Base-by-base conservation (phyloP, 2,888 invertebrate species). In the Diarsia mendica region DNA sequence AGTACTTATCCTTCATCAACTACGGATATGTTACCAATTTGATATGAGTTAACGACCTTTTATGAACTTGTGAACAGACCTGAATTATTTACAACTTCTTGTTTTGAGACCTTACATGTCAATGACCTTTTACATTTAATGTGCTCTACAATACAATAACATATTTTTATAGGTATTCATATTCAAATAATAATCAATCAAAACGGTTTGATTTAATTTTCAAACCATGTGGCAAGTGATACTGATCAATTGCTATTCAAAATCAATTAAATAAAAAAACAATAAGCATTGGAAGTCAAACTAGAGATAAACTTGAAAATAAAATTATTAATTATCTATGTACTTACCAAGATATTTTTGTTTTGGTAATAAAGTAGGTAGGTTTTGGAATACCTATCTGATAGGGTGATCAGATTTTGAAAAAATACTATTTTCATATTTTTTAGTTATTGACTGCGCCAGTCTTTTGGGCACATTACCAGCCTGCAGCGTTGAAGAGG, bases 221-320 rank as follows among this genome's bases (percentile, higher is more conserved):
- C 39, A 39, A 6, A 39, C 6, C 39, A 23, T 18, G 15, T 23
- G 33, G 1, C 39, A 46, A 68, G 20, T 39, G 49, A 77, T 55
- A 23, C 28, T 28, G 28, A 28, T 28, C 46, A 68, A 81, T 69
- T 72, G 53, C 23, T 23, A 33, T 51, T 64, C n/a, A n/a, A n/a
- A n/a, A 75, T 48, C 8, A 33, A 48, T 18, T n/a, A 39, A 49
- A 46, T 63, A 53, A 23, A n/a, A n/a, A 67, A 60, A 70, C 63
- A 76, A 53, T 28, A 60, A 48, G 18, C 18, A 65, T 60, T 53
- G 49, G 28, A 44, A 67, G 53, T 65, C 33, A 65, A 80, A 66
- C 18, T 69, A 5, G 9, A 55, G 44, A 80, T 77, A 72, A 80
- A 77, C 60, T 51, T 51, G 28, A 64, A 60, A 76, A 67, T 44